These are phyloP conservation scores for Eupristina koningsbergeri DNA, from an alignment of 1,140 invertebrate genomes.

Conservation along the genomic window DNA sequence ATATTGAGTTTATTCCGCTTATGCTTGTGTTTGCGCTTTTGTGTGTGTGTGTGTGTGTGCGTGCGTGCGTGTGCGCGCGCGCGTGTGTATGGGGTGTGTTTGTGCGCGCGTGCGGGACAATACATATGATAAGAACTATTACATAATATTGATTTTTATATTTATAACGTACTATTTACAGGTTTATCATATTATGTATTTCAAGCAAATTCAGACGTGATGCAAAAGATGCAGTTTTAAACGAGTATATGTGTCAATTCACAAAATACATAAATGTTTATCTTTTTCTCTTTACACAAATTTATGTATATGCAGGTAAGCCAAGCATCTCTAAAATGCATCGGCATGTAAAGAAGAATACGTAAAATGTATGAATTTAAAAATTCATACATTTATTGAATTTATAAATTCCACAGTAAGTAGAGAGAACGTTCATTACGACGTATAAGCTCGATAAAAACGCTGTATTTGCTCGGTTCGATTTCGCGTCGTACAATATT, in stretches of 20 bases:
- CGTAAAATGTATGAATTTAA: too few species aligned
- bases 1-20: too few species aligned
- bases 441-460: conserved; percentile 49
- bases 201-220: conserved; percentile 33
- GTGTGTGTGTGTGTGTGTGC: neutral
- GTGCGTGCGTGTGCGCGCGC: neutral
- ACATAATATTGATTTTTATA: conserved; percentile 14
- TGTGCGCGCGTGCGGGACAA: neutral
- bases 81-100: neutral
- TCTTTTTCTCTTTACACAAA: neutral
- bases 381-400: too few species aligned
- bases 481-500: conserved; percentile 22
- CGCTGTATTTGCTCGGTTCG: conserved; percentile 26
- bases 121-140: conserved; percentile 19
- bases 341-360: too few species aligned
- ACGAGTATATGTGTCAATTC: conserved; percentile 22
- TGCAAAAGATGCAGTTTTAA: conserved; percentile 33
- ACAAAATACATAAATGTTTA: conserved; percentile 43
- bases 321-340: too few species aligned
- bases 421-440: conserved; percentile 24
- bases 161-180: conserved; percentile 32
- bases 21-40: too few species aligned
- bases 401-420: neutral
- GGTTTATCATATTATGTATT: conserved; percentile 29
- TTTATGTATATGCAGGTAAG: too few species aligned